Evolutionary conservation across 1,140 invertebrate genomes (phyloP).

Genomic region (Caerostris darwini): DNA sequence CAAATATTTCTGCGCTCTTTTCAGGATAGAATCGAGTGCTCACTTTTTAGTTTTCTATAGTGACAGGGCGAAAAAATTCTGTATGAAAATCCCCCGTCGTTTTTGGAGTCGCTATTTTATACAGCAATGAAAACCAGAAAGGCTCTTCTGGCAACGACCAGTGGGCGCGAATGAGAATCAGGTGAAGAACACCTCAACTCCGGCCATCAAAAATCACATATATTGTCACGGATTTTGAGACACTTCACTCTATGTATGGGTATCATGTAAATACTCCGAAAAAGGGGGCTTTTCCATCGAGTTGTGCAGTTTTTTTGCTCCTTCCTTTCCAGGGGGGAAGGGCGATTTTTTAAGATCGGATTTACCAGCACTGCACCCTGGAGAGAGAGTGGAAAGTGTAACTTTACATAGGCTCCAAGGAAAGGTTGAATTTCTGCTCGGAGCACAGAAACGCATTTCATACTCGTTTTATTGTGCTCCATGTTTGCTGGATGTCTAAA

Average conservation of each 20-base stretch:
- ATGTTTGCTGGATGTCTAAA: conserved; percentile 25
- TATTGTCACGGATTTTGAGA: conserved; percentile 48
- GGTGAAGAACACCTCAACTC: conserved; percentile 34
- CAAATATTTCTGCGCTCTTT: background rate
- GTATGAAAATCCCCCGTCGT: background rate
- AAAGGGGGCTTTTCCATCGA: background rate
- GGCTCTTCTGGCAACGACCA: background rate
- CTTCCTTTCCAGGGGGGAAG: background rate
- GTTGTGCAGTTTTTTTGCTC: background rate
- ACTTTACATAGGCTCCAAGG: background rate
- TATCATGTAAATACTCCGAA: conserved; percentile 63
- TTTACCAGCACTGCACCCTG: background rate
- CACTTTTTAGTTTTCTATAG: background rate
- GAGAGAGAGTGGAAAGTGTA: background rate
- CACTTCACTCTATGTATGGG: background rate
- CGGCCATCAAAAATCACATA: conserved; percentile 46
- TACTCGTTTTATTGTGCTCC: background rate
- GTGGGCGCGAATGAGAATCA: conserved; percentile 6
- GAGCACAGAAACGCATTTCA: background rate
- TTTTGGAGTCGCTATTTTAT: conserved; percentile 41
- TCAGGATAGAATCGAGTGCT: background rate
- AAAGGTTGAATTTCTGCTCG: background rate
- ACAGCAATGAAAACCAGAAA: conserved; percentile 60
- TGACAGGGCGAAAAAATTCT: background rate
- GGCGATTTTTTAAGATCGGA: conserved; percentile 34